Evolutionary conservation across 2,888 invertebrate genomes (phyloP), one percentile per base, ranked within the genome.

Genomic region (Shargacucullia verbasci): DNA sequence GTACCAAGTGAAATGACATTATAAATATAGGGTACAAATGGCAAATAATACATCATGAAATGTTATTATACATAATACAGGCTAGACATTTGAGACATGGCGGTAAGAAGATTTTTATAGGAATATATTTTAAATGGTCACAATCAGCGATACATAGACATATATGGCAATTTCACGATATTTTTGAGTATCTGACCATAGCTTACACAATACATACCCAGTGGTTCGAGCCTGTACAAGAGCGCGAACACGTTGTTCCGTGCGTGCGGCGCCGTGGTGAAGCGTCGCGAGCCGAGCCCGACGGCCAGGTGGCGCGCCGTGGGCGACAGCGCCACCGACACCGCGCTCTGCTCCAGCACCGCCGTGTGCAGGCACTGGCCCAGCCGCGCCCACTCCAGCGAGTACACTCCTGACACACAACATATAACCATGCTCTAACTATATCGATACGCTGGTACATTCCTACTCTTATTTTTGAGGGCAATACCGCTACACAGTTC

Each of bases 261-360:
- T 40, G 95, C 94, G 79, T 93, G 94, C 11, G 95, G 94, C 59
- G 95, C 93, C 38, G 95, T 92, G 41, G 95, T 94, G 85, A 93
- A 92, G 39, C 96, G 92, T 0, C 96, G 94, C 33, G 96, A 95
- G 59, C 97, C 97, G 35, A 98, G 94, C 11, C 98, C 98, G 25
- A 98, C 97, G 40, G 98, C 95, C 27, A 98, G 93, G 88, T 97
- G 97, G 25, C 97, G 95, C 67, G 96, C 96, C 11, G 97, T 95
- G 1, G 98, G 98, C n/a, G 98, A 98, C 67, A 98, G 92, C 62
- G 97, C 97, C 37, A 98, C 96, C 0, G 98, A 98, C 45, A 98
- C 97, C 0, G 97, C 97, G 85, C 96, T 96, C 78, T 97, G 97
- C 79, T 97, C 96, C 68, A 97, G 95, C 82, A 95, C 95, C 6